These are phyloP conservation scores for Philotrypesis tridentata DNA, from an alignment of 1,140 invertebrate genomes.

Conservation along the genomic window DNA sequence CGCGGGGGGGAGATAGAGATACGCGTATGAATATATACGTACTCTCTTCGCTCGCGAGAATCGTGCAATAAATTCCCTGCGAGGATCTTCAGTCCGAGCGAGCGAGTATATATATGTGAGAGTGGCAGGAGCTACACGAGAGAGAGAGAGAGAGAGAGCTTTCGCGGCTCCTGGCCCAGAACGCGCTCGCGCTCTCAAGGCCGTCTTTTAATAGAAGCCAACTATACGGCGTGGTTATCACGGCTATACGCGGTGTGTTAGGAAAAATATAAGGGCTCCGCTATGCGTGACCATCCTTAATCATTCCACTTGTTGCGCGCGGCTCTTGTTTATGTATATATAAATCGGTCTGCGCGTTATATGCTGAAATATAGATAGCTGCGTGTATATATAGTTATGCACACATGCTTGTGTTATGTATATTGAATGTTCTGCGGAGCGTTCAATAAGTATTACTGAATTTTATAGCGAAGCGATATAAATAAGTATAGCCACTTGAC, in stretches of 20 bases:
- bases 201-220: slow-evolving; percentile 38
- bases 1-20: background rate
- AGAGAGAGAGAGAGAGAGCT: background rate
- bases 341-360: slow-evolving; percentile 4
- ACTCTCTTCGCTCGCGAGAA: too few relatives aligned
- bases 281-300: slow-evolving; percentile 38
- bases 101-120: too few relatives aligned
- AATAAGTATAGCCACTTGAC: too few relatives aligned
- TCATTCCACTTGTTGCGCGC: slow-evolving; percentile 29
- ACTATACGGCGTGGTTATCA: background rate
- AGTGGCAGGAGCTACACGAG: too few relatives aligned
- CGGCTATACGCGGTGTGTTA: too few relatives aligned
- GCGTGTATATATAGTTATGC: background rate
- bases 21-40: background rate
- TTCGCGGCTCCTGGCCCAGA: background rate
- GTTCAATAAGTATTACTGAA: too few relatives aligned
- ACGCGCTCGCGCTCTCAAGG: slow-evolving; percentile 16
- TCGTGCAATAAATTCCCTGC: background rate
- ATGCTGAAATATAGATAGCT: background rate
- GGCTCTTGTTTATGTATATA: slow-evolving; percentile 6
- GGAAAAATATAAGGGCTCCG: background rate
- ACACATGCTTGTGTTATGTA: too few relatives aligned
- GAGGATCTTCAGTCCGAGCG: background rate
- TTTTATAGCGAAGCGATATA: too few relatives aligned
- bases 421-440: too few relatives aligned